These are phyloP conservation scores for Symphodus melops DNA, from an alignment of 2,113 vertebrate species.

Conservation along the genomic window DNA sequence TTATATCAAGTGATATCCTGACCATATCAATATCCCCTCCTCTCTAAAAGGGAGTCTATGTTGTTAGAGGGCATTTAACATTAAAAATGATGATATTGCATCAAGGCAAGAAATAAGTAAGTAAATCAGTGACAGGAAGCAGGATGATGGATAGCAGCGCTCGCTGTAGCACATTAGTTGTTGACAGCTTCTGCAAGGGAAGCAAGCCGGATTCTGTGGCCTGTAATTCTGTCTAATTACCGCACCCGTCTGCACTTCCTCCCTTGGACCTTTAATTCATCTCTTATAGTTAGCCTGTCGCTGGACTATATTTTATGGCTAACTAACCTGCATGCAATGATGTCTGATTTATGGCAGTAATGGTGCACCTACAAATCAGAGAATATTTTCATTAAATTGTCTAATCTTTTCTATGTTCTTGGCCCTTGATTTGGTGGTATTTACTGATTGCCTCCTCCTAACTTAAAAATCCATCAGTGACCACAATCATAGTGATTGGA, in stretches of 20 bases:
- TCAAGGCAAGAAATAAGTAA: slow-evolving; percentile 84
- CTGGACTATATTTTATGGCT: slow-evolving; percentile 94
- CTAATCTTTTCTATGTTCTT: slow-evolving; percentile 97
- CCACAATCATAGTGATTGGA: slow-evolving; percentile 90
- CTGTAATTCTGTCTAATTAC: slow-evolving; percentile 92
- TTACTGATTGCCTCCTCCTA: slow-evolving; percentile 96
- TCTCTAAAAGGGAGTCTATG: slow-evolving; percentile 21
- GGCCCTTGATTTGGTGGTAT: slow-evolving; percentile 97
- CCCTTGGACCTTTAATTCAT: slow-evolving; percentile 92
- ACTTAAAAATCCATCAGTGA: slow-evolving; percentile 99
- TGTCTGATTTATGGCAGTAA: slow-evolving; percentile 92
- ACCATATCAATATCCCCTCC: slow-evolving; percentile 25
- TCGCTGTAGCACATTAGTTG: slow-evolving; percentile 82
- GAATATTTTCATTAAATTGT: slow-evolving; percentile 99
- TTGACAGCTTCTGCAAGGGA: slow-evolving; percentile 83
- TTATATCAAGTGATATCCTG: slow-evolving; percentile 22
- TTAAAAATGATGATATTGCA: slow-evolving; percentile 84
- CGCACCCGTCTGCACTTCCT: slow-evolving; percentile 84
- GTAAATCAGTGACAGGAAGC: slow-evolving; percentile 84
- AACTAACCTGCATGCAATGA: slow-evolving; percentile 92
- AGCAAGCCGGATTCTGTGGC: slow-evolving; percentile 80
- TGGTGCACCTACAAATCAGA: slow-evolving; percentile 95
- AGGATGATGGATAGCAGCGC: slow-evolving; percentile 82
- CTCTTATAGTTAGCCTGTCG: slow-evolving; percentile 94
- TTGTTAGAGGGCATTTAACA: slow-evolving; percentile 65